Percentiles rank a stretch among this genome's conserved stretches.
These are phyloP conservation scores for Pristionchus japonicus DNA, from an alignment of 2,888 invertebrate genomes.

Conservation along the genomic window DNA sequence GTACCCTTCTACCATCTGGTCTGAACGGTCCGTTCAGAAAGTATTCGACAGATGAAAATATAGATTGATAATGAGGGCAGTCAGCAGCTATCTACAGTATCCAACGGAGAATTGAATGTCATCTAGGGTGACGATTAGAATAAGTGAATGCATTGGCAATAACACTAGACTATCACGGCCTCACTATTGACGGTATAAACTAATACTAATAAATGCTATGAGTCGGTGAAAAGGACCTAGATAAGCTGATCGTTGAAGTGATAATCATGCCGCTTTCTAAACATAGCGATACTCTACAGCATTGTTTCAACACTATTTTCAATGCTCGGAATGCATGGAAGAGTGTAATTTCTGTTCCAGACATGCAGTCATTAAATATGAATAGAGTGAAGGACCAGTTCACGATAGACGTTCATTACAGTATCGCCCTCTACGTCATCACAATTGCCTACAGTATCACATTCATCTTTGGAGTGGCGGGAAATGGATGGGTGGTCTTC, in stretches of 20 bases:
- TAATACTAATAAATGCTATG: background rate
- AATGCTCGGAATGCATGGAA: background rate
- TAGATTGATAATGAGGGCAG: background rate
- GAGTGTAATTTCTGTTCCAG: background rate
- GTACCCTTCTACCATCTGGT: background rate
- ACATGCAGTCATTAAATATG: background rate
- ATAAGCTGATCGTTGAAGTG: no score
- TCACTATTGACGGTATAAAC: background rate
- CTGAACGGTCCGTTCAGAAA: background rate
- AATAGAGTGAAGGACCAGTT: background rate
- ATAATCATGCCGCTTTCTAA: background rate
- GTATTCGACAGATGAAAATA: background rate
- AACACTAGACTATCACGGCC: background rate
- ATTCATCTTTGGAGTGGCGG: slow-evolving; percentile 64
- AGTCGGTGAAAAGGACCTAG: background rate
- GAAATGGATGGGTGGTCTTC: slow-evolving; percentile 69
- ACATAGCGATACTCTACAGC: background rate
- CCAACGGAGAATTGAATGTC: background rate
- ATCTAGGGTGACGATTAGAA: background rate
- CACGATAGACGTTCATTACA: background rate
- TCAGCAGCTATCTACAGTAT: background rate
- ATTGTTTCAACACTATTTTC: background rate
- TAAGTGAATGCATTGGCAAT: background rate
- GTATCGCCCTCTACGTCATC: slow-evolving; percentile 59
- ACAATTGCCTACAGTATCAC: slow-evolving; percentile 61